Evolutionary conservation across 2,113 vertebrate species (phyloP), one percentile per base, ranked within the genome.

Genomic region (Climacteris rufus): DNA sequence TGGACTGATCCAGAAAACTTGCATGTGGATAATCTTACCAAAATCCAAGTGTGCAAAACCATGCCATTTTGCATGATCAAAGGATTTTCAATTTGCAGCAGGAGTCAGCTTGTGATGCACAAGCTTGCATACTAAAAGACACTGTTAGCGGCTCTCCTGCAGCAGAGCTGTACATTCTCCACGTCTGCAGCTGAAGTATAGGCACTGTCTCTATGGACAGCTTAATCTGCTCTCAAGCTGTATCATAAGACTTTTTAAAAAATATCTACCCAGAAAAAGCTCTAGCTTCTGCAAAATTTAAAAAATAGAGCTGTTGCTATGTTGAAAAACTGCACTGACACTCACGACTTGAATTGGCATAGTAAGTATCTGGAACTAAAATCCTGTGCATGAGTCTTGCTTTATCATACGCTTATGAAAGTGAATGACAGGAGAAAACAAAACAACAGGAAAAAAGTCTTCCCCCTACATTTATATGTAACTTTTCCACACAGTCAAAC

Each of bases 271-370:
- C 53, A 69, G 68, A 91, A 86, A 92, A 78, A 16, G 37, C 47
- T 78, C 47, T 42, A 78, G 30, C 81, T 94, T 93, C 68, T 78
- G 40, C 56, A 89, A 70, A 87, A 71, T 78, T 63, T 71, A 64
- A 87, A 94, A 91, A 63, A 70, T 6, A 82, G 86, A 94, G 76
- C 76, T 81, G 83, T 91, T 96, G 87, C 81, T 89, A 77, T 84
- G 90, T 35, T 87, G 49, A 93, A 87, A 76, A 91, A 56, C 15
- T 60, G 60, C 81, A 64, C 65, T 87, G 24, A 27, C 78, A 89
- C 47, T 91, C 52, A 35, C 3, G 8, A 54, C 33, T 63, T 64
- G 39, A 75, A 27, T 11, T 94, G 69, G 69, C 22, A 7, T 40
- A 78, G 5, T 37, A 91, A 93, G 49, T 64, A 82, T 35, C 56